phyloP scores from a whole-genome alignment of 2,888 invertebrate species.

The Monoplex corrugatus region DNA sequence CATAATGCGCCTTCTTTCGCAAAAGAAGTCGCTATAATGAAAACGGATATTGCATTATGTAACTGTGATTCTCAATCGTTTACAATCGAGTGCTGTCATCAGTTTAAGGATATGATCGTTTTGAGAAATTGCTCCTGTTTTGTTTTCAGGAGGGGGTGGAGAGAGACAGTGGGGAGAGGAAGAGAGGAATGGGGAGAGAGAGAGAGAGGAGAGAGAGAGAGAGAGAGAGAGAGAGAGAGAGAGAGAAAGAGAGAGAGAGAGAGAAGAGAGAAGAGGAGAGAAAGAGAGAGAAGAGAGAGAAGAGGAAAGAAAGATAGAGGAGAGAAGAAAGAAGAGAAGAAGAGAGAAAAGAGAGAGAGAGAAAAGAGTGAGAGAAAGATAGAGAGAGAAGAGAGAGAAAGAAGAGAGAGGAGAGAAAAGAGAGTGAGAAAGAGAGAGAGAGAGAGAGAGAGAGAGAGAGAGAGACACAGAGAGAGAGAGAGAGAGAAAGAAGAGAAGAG shows the following conservation, averaged over 20 bases:
- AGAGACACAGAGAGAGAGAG: not conserved
- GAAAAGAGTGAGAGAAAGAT: not conserved
- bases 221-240: not conserved
- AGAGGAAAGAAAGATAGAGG: too few relatives aligned
- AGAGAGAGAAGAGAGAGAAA: not conserved
- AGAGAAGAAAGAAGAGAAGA: not conserved
- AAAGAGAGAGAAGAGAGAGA: not conserved
- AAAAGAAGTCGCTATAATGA: too few relatives aligned
- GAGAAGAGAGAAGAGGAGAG: not conserved
- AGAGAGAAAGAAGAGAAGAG: conserved; percentile 23
- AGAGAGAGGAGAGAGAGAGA: not conserved
- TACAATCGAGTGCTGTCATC: too few relatives aligned
- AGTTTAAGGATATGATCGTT: too few relatives aligned
- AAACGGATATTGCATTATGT: too few relatives aligned
- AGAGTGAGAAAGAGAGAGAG: not conserved
- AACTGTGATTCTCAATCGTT: too few relatives aligned
- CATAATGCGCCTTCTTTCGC: too few relatives aligned
- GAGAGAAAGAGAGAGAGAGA: not conserved
- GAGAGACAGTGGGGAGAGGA: not conserved
- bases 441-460: not conserved
- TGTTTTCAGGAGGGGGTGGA: not conserved
- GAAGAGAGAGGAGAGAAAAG: not conserved
- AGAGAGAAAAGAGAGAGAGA: not conserved
- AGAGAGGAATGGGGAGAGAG: not conserved
- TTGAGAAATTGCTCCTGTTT: too few relatives aligned